These are phyloP conservation scores for Melanogrammus aeglefinus DNA, from an alignment of 2,797 vertebrate species.

Conservation along the genomic window DNA sequence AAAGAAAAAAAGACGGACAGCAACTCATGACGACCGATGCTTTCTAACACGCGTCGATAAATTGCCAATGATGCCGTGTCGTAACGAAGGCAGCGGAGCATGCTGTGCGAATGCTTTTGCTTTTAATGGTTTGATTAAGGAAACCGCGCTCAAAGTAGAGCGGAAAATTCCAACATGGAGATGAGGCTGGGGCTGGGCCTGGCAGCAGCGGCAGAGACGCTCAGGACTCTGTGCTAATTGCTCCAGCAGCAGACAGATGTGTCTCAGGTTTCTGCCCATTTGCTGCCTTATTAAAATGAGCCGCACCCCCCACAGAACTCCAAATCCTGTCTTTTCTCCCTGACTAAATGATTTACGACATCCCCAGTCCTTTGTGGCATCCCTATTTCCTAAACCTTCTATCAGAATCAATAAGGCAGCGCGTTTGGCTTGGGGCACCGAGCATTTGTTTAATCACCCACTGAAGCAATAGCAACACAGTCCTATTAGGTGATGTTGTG, in stretches of 20 bases:
- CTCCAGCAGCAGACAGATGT: slow-evolving; percentile 66
- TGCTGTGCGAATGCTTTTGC: slow-evolving; percentile 69
- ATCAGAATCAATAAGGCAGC: slow-evolving; percentile 24
- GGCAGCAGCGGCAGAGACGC: slow-evolving; percentile 25
- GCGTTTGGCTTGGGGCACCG: slow-evolving; percentile 31
- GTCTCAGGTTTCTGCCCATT: slow-evolving; percentile 61
- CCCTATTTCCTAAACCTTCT: slow-evolving; percentile 37
- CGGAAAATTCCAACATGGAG: slow-evolving; percentile 61
- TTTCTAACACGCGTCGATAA: slow-evolving; percentile 62
- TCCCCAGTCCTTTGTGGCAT: slow-evolving; percentile 36
- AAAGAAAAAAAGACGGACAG: slow-evolving; percentile 21
- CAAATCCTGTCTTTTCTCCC: slow-evolving; percentile 52
- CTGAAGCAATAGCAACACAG: slow-evolving; percentile 11
- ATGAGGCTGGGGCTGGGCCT: slow-evolving; percentile 55
- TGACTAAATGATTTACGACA: slow-evolving; percentile 61
- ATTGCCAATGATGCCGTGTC: slow-evolving; percentile 66
- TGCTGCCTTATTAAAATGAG: slow-evolving; percentile 63
- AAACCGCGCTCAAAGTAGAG: slow-evolving; percentile 66
- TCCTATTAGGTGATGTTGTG: neutral
- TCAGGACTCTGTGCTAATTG: slow-evolving; percentile 61
- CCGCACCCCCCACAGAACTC: slow-evolving; percentile 47
- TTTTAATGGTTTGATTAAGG: slow-evolving; percentile 78
- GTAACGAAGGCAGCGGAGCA: slow-evolving; percentile 70
- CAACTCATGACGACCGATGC: slow-evolving; percentile 37
- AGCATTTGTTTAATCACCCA: slow-evolving; percentile 35